Conservation (phyloP, 2,888 invertebrate species). For the Augochlorella aurata region DNA sequence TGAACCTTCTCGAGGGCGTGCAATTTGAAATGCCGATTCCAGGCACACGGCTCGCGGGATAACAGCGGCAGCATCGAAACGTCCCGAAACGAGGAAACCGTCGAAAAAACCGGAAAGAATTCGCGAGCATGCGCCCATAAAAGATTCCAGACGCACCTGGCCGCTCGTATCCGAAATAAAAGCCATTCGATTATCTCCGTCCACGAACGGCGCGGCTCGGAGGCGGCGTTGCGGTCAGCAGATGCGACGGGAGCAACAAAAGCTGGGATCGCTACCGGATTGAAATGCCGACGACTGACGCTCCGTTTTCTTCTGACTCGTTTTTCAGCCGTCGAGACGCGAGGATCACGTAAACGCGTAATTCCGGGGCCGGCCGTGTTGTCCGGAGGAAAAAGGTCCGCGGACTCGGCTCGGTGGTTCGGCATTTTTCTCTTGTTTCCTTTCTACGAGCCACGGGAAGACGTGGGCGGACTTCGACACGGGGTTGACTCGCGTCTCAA, state of each 20-base stretch:
- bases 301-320: background rate
- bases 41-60: background rate
- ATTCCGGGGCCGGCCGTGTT: conserved; percentile 20
- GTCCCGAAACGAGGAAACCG: conserved; percentile 14
- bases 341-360: conserved; percentile 48
- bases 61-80: conserved; percentile 8
- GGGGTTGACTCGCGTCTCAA: conserved; percentile 69
- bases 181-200: conserved; percentile 50
- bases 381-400: conserved; percentile 13
- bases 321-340: conserved; percentile 8
- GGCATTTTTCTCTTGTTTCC: conserved; percentile 33
- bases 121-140: background rate
- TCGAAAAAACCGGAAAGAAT: conserved; percentile 8
- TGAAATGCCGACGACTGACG: conserved; percentile 42
- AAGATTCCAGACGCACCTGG: conserved; percentile 6
- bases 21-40: no score
- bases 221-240: conserved; percentile 23
- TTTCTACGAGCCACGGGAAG: conserved; percentile 39
- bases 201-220: conserved; percentile 50
- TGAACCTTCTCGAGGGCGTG: no score
- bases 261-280: conserved; percentile 30
- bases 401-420: background rate
- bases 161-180: conserved; percentile 41
- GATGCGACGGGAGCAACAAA: conserved; percentile 5
- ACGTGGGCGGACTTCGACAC: conserved; percentile 69